Evolutionary conservation across 2,797 vertebrate species (phyloP).

Genomic region (Ammospiza maritima): DNA sequence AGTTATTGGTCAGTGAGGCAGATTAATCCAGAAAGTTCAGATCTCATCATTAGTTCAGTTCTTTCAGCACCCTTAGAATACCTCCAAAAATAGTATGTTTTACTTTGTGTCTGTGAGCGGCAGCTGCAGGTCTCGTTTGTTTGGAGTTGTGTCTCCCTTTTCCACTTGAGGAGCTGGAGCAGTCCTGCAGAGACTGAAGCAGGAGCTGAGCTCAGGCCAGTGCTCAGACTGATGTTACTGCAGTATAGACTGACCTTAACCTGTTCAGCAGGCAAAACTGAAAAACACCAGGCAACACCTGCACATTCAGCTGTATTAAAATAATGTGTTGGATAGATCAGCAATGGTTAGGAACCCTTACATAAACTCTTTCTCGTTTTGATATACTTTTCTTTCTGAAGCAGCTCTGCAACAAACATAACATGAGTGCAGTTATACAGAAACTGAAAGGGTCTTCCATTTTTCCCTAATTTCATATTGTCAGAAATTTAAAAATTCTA

Average conservation of each 20-base stretch:
- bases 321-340: not conserved
- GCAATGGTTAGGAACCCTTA: not conserved
- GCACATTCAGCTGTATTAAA: not conserved
- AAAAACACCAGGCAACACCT: not conserved
- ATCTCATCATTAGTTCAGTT: not conserved
- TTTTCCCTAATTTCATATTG: not conserved
- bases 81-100: not conserved
- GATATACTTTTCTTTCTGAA: not conserved
- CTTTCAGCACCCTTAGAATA: not conserved
- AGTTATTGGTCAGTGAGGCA: not conserved
- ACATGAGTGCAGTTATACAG: not conserved
- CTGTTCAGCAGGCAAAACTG: not conserved
- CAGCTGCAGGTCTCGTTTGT: not conserved
- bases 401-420: not conserved
- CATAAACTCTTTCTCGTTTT: not conserved
- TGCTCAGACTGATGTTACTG: not conserved
- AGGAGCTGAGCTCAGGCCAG: not conserved
- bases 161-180: not conserved
- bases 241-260: not conserved
- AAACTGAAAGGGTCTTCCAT: not conserved
- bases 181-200: not conserved
- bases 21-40: not conserved
- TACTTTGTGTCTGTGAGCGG: not conserved
- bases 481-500: not conserved
- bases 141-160: not conserved